Evolutionary conservation across 2,113 vertebrate species (phyloP).

Genomic region (Sterrhoptilus dennistouni): DNA sequence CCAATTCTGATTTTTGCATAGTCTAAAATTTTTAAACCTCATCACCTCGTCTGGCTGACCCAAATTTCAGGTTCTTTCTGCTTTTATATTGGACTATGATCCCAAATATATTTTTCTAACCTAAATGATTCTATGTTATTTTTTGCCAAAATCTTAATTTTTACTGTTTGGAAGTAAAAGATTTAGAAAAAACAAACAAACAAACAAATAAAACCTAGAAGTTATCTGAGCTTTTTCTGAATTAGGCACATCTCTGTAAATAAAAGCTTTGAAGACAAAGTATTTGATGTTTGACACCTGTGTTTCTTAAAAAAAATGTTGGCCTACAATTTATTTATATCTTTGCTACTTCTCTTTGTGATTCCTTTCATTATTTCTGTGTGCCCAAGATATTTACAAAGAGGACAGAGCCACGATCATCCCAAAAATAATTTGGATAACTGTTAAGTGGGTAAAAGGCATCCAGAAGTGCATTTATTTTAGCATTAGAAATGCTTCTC

Average conservation of each 20-base stretch:
- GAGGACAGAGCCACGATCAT: not conserved
- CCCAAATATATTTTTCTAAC: not conserved
- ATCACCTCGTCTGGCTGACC: not conserved
- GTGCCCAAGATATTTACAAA: not conserved
- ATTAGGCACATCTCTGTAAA: not conserved
- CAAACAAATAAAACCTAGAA: no score
- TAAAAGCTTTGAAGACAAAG: not conserved
- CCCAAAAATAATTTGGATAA: not conserved
- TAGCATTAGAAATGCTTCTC: not conserved
- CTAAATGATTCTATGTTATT: fast-evolving
- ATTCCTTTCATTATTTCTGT: not conserved
- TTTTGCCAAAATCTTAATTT: not conserved
- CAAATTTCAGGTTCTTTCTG: not conserved
- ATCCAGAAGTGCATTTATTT: not conserved
- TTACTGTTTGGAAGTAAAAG: not conserved
- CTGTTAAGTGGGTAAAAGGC: not conserved
- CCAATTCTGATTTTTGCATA: not conserved
- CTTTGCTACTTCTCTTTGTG: not conserved
- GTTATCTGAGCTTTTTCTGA: not conserved
- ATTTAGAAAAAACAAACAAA: not conserved
- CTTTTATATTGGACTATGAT: not conserved
- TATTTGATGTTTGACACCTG: not conserved
- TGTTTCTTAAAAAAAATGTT: not conserved
- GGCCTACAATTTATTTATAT: not conserved
- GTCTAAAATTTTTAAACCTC: not conserved